Evolutionary conservation across 2,113 vertebrate genomes (phyloP).

Genomic region (Crypturellus undulatus): DNA sequence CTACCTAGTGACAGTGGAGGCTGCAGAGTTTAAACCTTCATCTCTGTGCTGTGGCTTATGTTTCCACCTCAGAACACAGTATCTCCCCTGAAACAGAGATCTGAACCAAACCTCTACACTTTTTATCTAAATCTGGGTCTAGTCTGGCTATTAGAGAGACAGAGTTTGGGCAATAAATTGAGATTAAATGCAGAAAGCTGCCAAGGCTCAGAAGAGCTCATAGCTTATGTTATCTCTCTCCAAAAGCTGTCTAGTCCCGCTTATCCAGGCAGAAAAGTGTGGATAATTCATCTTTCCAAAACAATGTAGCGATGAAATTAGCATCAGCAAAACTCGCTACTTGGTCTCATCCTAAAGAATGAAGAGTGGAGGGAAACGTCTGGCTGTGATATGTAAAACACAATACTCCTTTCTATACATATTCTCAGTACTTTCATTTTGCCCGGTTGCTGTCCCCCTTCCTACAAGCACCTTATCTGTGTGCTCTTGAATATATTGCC

Average conservation of each 20-base stretch:
- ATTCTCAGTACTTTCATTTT: neutral
- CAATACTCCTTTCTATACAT: neutral
- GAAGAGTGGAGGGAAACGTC: neutral
- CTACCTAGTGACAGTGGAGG: accelerated
- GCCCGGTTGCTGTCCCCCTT: neutral
- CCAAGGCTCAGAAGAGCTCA: neutral
- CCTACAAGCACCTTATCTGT: neutral
- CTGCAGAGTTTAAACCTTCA: neutral
- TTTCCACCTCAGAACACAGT: neutral
- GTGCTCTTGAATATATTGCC: slow-evolving; percentile 19
- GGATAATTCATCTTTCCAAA: slow-evolving; percentile 41
- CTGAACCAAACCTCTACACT: neutral
- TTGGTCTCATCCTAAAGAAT: neutral
- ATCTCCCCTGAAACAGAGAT: neutral
- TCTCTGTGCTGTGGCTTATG: neutral
- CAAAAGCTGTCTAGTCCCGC: neutral
- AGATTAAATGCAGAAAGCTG: slow-evolving; percentile 19
- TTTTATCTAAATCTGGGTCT: slow-evolving; percentile 44
- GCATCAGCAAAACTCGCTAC: neutral
- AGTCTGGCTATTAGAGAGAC: neutral
- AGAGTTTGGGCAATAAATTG: slow-evolving; percentile 17
- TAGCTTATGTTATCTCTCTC: neutral
- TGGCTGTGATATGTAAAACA: neutral
- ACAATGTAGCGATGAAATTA: slow-evolving; percentile 11
- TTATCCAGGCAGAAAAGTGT: slow-evolving; percentile 23